Evolutionary conservation across 1,140 invertebrate species (phyloP).

Genomic region (Trypoxylus dichotomus): DNA sequence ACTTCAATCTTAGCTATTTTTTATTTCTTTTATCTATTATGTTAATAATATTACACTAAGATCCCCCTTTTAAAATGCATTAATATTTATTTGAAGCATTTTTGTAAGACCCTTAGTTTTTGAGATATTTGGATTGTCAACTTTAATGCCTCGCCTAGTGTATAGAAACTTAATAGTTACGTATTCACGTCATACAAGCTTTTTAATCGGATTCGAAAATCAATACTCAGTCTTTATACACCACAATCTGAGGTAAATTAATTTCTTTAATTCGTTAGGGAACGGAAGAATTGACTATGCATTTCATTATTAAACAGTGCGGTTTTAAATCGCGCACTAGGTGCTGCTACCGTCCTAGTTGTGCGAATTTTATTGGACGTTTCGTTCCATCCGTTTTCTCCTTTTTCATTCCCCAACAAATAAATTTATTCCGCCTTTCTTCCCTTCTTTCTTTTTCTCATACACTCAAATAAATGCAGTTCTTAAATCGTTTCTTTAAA

Average conservation of each 20-base stretch:
- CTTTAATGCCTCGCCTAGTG: too few species aligned
- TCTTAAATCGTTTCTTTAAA: constrained; percentile 21
- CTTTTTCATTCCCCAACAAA: neutral
- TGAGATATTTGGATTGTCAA: too few species aligned
- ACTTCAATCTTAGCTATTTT: too few species aligned
- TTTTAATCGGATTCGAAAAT: neutral
- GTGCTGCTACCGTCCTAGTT: neutral
- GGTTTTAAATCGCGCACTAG: neutral
- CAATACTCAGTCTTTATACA: neutral
- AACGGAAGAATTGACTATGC: neutral
- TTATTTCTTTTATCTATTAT: too few species aligned
- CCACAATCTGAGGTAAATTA: neutral
- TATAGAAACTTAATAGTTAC: too few species aligned
- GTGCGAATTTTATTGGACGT: neutral
- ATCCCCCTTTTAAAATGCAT: too few species aligned
- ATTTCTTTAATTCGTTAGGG: neutral
- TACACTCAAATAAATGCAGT: constrained; percentile 13
- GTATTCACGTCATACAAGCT: neutral
- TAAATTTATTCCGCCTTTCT: neutral
- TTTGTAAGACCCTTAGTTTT: too few species aligned
- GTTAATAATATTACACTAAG: too few species aligned
- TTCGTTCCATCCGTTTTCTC: neutral
- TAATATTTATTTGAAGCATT: too few species aligned
- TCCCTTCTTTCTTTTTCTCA: neutral
- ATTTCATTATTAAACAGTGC: neutral